A percentile compares a stretch with the other conserved stretches of the same genome.
These are phyloP conservation scores for Musca vetustissima DNA, from an alignment of 1,140 invertebrate genomes.

Conservation along the genomic window DNA sequence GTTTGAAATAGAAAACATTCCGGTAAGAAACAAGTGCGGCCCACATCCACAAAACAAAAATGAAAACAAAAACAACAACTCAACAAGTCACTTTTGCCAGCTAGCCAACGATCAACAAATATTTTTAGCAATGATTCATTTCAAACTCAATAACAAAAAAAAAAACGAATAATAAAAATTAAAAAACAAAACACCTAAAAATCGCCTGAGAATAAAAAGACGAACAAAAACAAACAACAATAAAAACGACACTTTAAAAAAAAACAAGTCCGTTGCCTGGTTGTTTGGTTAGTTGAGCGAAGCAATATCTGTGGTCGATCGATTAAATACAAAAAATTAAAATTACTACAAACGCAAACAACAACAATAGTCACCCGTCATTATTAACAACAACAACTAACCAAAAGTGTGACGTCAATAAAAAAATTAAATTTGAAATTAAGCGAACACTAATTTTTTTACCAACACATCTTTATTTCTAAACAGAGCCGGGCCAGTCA, in stretches of 20 bases:
- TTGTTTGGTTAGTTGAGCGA: too few species aligned
- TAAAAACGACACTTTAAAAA: conserved; percentile 6
- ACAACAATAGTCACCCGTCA: too few species aligned
- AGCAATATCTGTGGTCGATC: too few species aligned
- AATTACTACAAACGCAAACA: too few species aligned
- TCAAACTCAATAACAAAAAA: neutral
- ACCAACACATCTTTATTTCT: neutral
- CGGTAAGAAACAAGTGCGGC: conserved; percentile 18
- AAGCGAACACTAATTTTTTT: neutral
- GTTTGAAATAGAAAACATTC: neutral
- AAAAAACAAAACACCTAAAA: too few species aligned
- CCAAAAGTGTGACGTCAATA: conserved; percentile 13
- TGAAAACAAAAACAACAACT: too few species aligned
- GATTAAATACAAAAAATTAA: too few species aligned
- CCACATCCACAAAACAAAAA: conserved; percentile 4
- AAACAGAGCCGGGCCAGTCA: neutral
- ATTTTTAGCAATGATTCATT: conserved; percentile 23
- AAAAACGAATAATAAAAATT: neutral
- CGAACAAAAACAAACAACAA: neutral
- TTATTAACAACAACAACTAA: neutral
- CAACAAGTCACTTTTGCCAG: too few species aligned
- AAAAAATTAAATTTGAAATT: neutral
- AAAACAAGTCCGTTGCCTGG: neutral
- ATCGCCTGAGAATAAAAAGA: too few species aligned
- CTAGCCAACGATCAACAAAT: conserved; percentile 11